phyloP scores from a whole-genome alignment of 2,888 invertebrate genomes.

The Lamproptera curius region DNA sequence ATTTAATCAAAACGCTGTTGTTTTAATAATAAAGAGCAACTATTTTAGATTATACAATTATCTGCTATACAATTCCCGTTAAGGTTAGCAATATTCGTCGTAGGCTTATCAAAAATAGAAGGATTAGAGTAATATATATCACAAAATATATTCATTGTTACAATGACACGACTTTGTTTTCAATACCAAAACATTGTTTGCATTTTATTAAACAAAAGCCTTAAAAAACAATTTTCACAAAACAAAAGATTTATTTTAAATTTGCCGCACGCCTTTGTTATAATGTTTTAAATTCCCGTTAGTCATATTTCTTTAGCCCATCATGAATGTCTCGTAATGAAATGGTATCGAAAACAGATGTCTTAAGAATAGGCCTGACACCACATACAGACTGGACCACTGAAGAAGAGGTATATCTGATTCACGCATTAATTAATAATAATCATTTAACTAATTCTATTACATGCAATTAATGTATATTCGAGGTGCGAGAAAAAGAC shows the following conservation, averaged over 20 bases:
- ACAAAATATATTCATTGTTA: conserved; percentile 77
- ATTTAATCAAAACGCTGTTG: conserved; percentile 7
- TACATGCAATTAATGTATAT: conserved; percentile 18
- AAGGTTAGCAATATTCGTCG: conserved; percentile 60
- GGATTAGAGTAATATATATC: conserved; percentile 74
- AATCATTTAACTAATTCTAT: conserved; percentile 24
- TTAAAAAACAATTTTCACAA: conserved; percentile 11
- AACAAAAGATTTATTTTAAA: too few relatives aligned
- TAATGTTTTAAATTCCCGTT: too few relatives aligned
- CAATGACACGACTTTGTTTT: conserved; percentile 61
- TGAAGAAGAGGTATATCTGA: conserved; percentile 71
- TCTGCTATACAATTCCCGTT: conserved; percentile 65
- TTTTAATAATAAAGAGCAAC: conserved; percentile 20
- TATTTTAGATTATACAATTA: conserved; percentile 29
- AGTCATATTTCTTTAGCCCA: too few relatives aligned
- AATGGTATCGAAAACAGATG: conserved; percentile 68
- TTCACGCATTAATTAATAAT: conserved; percentile 45
- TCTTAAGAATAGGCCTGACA: conserved; percentile 62
- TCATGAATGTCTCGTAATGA: too few relatives aligned
- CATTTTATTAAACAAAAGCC: too few relatives aligned
- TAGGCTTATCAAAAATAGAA: conserved; percentile 78
- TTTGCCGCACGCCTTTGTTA: too few relatives aligned
- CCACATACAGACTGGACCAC: conserved; percentile 64
- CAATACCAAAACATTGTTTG: conserved; percentile 48
- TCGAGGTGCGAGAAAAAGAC: conserved; percentile 9